These are phyloP conservation scores for Lycodopsis pacificus DNA, from an alignment of 2,797 vertebrate species.

Conservation along the genomic window DNA sequence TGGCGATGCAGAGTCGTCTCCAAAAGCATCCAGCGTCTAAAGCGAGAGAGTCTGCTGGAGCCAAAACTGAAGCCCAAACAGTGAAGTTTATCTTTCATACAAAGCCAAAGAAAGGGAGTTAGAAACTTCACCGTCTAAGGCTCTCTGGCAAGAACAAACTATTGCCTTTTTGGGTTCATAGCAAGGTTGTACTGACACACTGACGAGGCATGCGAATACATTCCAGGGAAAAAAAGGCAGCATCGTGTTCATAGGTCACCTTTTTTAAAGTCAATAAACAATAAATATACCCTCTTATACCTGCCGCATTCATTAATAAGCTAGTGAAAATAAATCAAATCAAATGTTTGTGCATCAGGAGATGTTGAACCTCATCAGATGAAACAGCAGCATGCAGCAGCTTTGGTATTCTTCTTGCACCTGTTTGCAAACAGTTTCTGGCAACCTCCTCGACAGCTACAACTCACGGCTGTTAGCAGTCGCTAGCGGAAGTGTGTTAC, in stretches of 20 bases:
- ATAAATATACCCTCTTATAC: neutral
- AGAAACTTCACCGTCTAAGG: conserved; percentile 1
- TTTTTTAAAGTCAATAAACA: neutral
- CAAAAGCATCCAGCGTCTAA: conserved; percentile 7
- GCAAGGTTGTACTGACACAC: conserved; percentile 8
- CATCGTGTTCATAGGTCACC: neutral
- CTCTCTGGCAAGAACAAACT: conserved; percentile 27
- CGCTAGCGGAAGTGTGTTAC: neutral
- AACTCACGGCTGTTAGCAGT: neutral
- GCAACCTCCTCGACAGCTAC: neutral
- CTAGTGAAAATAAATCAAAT: neutral
- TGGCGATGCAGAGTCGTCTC: conserved; percentile 32
- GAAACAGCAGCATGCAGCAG: neutral
- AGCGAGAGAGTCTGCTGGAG: conserved; percentile 11
- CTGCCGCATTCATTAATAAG: neutral
- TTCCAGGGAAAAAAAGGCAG: neutral
- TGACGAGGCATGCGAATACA: conserved; percentile 31
- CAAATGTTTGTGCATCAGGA: neutral
- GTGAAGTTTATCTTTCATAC: conserved; percentile 21
- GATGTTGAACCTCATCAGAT: no score
- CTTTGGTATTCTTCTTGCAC: neutral
- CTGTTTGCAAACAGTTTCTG: neutral
- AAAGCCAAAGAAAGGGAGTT: conserved; percentile 31
- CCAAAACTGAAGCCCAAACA: conserved; percentile 27
- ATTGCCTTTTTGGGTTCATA: conserved; percentile 32